Evolutionary conservation across 2,797 vertebrate species (phyloP).

Genomic region (Sebastes matsubarae): DNA sequence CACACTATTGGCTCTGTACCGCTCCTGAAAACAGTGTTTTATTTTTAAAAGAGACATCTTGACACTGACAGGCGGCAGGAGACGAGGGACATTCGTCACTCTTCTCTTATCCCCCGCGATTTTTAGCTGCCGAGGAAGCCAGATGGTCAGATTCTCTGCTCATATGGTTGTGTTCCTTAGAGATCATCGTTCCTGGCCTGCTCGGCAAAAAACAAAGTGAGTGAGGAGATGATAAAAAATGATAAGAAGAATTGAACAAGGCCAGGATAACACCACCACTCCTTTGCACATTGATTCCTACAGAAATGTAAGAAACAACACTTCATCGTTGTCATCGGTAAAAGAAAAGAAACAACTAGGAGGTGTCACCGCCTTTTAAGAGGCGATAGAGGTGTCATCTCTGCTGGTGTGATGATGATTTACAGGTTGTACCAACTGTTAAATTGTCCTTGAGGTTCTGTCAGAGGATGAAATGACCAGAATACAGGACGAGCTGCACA

Average conservation of each 20-base stretch:
- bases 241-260: conserved; percentile 19
- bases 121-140: conserved; percentile 57
- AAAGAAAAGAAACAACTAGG: background rate
- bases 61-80: conserved; percentile 63
- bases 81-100: conserved; percentile 59
- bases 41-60: conserved; percentile 72
- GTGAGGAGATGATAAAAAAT: conserved; percentile 9
- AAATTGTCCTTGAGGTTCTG: conserved; percentile 16
- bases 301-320: background rate
- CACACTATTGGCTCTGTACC: conserved; percentile 1
- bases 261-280: background rate
- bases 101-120: conserved; percentile 43
- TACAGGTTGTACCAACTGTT: conserved; percentile 16
- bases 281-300: background rate
- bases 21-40: conserved; percentile 51
- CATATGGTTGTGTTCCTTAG: conserved; percentile 67
- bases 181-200: conserved; percentile 50
- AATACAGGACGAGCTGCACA: background rate
- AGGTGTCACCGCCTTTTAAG: background rate
- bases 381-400: background rate
- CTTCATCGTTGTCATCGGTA: background rate
- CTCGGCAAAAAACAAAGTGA: conserved; percentile 4
- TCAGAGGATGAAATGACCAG: conserved; percentile 3
- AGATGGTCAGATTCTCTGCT: conserved; percentile 74
- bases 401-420: conserved; percentile 27